Conservation (phyloP, 2,113 vertebrate genomes). For the Chascanopsetta lugubris region DNA sequence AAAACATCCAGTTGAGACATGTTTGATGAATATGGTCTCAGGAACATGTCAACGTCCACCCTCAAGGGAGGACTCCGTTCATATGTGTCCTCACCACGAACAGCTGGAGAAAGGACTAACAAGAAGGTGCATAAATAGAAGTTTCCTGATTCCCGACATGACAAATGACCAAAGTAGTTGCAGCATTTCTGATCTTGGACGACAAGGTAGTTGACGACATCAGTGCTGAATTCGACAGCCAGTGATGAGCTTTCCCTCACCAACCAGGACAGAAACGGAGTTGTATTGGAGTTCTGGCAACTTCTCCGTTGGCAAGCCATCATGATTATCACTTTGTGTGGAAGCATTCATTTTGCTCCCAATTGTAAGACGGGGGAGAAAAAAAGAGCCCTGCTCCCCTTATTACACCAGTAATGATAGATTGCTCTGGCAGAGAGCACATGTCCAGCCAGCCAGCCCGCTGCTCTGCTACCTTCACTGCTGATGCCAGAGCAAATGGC, state of each 20-base stretch:
- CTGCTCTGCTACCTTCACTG: conserved; percentile 70
- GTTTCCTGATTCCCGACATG: conserved; percentile 5
- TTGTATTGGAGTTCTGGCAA: conserved; percentile 56
- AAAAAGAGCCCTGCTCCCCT: conserved; percentile 67
- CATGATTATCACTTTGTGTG: conserved; percentile 76
- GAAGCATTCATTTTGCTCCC: conserved; percentile 80
- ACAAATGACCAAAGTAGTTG: conserved; percentile 37
- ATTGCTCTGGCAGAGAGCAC: conserved; percentile 69
- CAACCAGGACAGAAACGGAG: conserved; percentile 60
- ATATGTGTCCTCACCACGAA: neutral
- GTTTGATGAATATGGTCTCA: neutral
- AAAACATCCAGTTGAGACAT: neutral
- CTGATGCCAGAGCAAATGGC: conserved; percentile 70
- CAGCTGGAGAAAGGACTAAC: neutral
- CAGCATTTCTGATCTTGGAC: conserved; percentile 29
- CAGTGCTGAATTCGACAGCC: conserved; percentile 59
- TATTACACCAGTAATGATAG: conserved; percentile 79
- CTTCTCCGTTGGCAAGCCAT: conserved; percentile 56
- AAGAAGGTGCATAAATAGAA: neutral
- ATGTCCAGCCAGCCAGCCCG: conserved; percentile 56
- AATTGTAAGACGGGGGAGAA: conserved; percentile 70
- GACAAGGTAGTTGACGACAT: conserved; percentile 33
- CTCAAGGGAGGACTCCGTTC: neutral
- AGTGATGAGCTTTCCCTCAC: conserved; percentile 36
- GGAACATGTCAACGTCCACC: no score